Percentiles rank a stretch among this genome's conserved stretches.
Evolutionary conservation across 1,140 invertebrate species (phyloP).

Genomic region (Globodera ellingtonae): DNA sequence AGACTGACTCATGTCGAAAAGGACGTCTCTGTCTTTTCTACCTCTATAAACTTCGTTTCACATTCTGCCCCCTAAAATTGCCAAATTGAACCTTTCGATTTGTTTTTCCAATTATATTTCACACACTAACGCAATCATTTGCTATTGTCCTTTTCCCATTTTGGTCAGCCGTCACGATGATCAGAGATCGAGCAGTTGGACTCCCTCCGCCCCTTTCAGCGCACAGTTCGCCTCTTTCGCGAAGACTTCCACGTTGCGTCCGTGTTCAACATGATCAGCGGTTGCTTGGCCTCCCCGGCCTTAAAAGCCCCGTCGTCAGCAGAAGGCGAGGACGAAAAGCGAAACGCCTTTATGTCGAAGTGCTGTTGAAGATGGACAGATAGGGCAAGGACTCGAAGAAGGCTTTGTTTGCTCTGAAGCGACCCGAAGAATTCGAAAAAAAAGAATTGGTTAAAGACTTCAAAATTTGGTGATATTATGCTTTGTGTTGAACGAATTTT

Average conservation of each 20-base stretch:
- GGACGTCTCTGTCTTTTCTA: too few species aligned
- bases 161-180: not conserved
- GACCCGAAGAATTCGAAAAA: not conserved
- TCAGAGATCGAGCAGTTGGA: not conserved
- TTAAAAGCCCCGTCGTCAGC: not conserved
- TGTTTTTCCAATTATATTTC: too few species aligned
- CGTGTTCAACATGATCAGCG: conserved; percentile 29
- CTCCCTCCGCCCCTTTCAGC: conserved; percentile 8
- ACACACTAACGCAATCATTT: too few species aligned
- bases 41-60: too few species aligned
- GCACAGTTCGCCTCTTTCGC: conserved; percentile 18
- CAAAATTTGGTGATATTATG: too few species aligned
- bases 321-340: not conserved
- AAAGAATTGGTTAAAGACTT: too few species aligned
- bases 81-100: too few species aligned
- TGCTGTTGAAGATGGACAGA: not conserved
- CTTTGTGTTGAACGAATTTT: too few species aligned
- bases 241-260: conserved; percentile 34
- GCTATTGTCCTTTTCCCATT: too few species aligned
- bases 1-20: too few species aligned
- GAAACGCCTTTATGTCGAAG: not conserved
- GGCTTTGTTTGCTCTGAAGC: not conserved
- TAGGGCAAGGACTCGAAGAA: not conserved
- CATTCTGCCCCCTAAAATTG: too few species aligned
- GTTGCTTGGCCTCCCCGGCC: not conserved